These are phyloP conservation scores for Camponotus floridanus DNA, from an alignment of 1,140 invertebrate genomes.

Conservation along the genomic window DNA sequence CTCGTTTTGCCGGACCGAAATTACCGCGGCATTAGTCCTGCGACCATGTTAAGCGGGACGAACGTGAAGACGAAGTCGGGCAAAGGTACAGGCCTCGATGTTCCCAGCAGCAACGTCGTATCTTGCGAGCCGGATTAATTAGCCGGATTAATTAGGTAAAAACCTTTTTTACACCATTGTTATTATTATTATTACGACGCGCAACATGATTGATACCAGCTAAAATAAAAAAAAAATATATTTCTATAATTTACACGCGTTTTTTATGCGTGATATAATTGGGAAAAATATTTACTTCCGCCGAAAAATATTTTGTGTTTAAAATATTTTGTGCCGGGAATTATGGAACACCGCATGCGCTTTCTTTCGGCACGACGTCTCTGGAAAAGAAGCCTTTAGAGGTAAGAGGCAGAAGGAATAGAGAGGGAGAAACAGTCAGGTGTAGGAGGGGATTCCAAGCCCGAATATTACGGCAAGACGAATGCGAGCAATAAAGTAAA, in stretches of 20 bases:
- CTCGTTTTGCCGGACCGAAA: slow-evolving; percentile 64
- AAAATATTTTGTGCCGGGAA: slow-evolving; percentile 9
- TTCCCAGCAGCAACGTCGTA: not conserved
- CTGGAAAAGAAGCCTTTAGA: slow-evolving; percentile 26
- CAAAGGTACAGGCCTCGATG: not conserved
- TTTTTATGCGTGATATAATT: not conserved
- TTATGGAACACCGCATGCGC: not conserved
- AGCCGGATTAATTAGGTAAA: slow-evolving; percentile 38
- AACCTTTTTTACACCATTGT: not conserved
- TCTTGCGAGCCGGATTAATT: slow-evolving; percentile 28
- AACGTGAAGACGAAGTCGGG: slow-evolving; percentile 30
- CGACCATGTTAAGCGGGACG: slow-evolving; percentile 21
- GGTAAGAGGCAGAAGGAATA: slow-evolving; percentile 31
- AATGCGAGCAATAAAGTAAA: slow-evolving; percentile 80
- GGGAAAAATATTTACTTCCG: not conserved
- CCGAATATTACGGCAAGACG: slow-evolving; percentile 78
- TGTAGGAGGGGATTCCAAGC: slow-evolving; percentile 7
- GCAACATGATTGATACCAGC: too few species aligned
- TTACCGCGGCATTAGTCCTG: slow-evolving; percentile 54
- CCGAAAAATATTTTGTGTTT: slow-evolving; percentile 18
- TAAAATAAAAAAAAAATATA: not conserved
- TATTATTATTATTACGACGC: not conserved
- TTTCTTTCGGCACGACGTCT: not conserved
- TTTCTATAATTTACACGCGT: not conserved
- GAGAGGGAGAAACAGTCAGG: not conserved